Percentiles rank a stretch among this genome's conserved stretches.
Evolutionary conservation across 2,797 vertebrate species (phyloP).

Genomic region (Hypotaenidia philippensis): DNA sequence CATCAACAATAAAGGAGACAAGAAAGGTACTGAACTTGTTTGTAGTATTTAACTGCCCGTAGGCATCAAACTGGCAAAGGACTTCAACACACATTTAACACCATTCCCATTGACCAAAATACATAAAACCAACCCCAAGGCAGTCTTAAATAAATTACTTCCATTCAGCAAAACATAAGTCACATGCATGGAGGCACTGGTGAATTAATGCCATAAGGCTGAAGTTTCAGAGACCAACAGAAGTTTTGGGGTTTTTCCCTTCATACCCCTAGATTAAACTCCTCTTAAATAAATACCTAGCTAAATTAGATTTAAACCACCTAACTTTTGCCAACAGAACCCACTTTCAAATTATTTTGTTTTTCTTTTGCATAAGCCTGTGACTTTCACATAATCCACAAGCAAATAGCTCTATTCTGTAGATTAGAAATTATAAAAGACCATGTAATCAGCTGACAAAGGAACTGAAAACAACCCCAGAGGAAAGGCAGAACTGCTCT

Average conservation of each 20-base stretch:
- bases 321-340: conserved; percentile 61
- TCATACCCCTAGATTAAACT: conserved; percentile 12
- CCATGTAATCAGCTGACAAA: conserved; percentile 90
- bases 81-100: background rate
- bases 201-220: background rate
- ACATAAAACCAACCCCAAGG: background rate
- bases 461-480: conserved; percentile 83
- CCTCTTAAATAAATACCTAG: background rate
- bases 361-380: conserved; percentile 83
- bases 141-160: background rate
- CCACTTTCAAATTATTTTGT: conserved; percentile 74
- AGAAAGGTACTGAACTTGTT: background rate
- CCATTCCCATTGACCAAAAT: background rate
- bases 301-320: conserved; percentile 18
- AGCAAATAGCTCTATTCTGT: conserved; percentile 84
- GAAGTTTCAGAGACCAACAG: conserved; percentile 2
- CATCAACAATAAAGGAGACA: background rate
- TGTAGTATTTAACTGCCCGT: background rate
- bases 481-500: conserved; percentile 76
- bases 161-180: no score
- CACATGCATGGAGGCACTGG: fast-evolving
- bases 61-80: background rate
- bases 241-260: background rate
- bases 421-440: conserved; percentile 86
- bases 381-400: conserved; percentile 83